A percentile compares a stretch with the other conserved stretches of the same genome.
These are phyloP conservation scores for Sphaeridia pumilis DNA, from an alignment of 2,888 invertebrate species.

Conservation along the genomic window DNA sequence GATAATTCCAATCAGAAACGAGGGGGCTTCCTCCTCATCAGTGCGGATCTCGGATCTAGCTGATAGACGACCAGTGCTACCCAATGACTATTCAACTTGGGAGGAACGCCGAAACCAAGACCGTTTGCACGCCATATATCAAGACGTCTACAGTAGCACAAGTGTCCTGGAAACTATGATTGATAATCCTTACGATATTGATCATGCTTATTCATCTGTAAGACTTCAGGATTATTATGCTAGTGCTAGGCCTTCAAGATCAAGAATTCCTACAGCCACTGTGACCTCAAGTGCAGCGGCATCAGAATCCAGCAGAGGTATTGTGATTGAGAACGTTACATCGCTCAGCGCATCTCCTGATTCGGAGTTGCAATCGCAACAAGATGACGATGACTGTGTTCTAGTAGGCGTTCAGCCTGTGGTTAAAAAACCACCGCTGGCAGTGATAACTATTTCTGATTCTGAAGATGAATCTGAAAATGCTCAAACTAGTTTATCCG, in stretches of 20 bases:
- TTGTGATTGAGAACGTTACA: background rate
- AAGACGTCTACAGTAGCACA: too few species aligned
- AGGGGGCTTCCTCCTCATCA: background rate
- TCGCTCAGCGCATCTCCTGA: too few species aligned
- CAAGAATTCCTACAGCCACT: too few species aligned
- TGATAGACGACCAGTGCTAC: background rate
- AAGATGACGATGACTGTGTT: conserved; percentile 25
- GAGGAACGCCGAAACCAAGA: background rate
- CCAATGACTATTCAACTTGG: background rate
- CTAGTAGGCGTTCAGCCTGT: conserved; percentile 31
- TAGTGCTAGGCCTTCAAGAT: background rate
- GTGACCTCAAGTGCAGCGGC: too few species aligned
- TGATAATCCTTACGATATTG: background rate
- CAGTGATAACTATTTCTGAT: conserved; percentile 32
- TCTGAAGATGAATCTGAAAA: conserved; percentile 23
- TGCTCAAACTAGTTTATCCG: too few species aligned
- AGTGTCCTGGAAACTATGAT: background rate
- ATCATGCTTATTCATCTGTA: too few species aligned
- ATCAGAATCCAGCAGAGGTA: background rate
- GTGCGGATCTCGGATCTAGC: background rate
- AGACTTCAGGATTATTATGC: too few species aligned
- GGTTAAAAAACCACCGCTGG: conserved; percentile 33
- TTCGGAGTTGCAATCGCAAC: background rate
- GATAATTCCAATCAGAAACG: too few species aligned
- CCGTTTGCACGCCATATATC: background rate